Evolutionary conservation across 2,113 vertebrate species (phyloP).

Genomic region (Syrmaticus mikado): DNA sequence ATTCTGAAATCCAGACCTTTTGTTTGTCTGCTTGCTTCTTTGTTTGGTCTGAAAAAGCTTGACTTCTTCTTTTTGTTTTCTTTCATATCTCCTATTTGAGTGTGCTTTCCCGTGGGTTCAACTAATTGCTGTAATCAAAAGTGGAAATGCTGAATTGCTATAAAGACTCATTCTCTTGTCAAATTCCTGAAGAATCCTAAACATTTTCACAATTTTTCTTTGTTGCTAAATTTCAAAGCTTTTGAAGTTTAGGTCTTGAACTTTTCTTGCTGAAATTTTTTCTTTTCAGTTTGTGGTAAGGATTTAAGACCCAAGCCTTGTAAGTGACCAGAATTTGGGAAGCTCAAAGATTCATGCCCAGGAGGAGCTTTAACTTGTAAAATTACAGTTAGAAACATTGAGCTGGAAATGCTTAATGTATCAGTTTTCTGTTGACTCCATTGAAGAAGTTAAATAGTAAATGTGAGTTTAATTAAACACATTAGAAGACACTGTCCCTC

Average conservation of each 20-base stretch:
- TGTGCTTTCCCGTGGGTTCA: not conserved
- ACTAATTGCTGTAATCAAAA: not conserved
- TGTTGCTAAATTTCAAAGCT: not conserved
- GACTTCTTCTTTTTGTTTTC: not conserved
- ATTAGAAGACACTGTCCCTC: not conserved
- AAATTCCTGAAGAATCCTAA: not conserved
- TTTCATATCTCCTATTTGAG: not conserved
- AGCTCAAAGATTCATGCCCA: not conserved
- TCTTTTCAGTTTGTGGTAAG: not conserved
- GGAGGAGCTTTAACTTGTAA: not conserved
- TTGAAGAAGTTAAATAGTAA: not conserved
- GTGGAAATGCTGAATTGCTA: not conserved
- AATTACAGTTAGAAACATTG: not conserved
- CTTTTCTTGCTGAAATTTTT: not conserved
- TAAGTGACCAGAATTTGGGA: not conserved
- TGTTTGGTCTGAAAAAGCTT: not conserved
- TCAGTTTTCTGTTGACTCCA: not conserved
- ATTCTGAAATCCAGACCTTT: not conserved
- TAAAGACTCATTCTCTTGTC: not conserved
- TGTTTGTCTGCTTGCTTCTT: not conserved
- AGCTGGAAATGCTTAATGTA: not conserved
- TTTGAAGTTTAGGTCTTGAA: not conserved
- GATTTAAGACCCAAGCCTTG: not conserved
- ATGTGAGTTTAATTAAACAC: not conserved
- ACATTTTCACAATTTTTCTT: not conserved